These are phyloP conservation scores for Drosophila buzzatii DNA, from an alignment of 2,888 invertebrate genomes.

Conservation along the genomic window DNA sequence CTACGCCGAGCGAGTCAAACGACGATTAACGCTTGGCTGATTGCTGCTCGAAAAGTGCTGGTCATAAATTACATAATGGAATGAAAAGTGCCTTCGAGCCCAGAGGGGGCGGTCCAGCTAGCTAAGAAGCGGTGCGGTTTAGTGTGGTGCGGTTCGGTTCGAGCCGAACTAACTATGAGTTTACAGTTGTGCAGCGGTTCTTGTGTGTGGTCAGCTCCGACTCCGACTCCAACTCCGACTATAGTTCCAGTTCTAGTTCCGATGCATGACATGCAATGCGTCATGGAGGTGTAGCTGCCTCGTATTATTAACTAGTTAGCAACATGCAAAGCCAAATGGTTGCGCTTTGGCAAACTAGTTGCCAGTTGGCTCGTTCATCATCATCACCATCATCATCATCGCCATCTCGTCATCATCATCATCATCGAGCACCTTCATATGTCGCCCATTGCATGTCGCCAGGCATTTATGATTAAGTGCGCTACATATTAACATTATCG, in stretches of 20 bases:
- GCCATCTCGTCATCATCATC: conserved; percentile 8
- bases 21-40: conserved; percentile 81
- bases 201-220: conserved; percentile 45
- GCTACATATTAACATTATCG: conserved; percentile 75
- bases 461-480: conserved; percentile 81
- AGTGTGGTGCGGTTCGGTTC: conserved; percentile 20
- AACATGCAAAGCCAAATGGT: conserved; percentile 66
- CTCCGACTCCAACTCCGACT: background rate
- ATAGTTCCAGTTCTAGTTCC: conserved; percentile 2
- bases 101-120: conserved; percentile 23
- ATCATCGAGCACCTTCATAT: conserved; percentile 23
- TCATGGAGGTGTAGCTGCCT: conserved; percentile 59
- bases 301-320: conserved; percentile 78
- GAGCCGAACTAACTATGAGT: conserved; percentile 24
- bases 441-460: conserved; percentile 69
- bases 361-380: conserved; percentile 25
- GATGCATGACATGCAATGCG: conserved; percentile 68
- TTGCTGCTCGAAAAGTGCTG: conserved; percentile 75
- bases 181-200: conserved; percentile 32
- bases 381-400: conserved; percentile 4
- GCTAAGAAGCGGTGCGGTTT: conserved; percentile 21
- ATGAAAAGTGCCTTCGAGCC: conserved; percentile 65
- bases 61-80: conserved; percentile 77
- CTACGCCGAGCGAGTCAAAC: conserved; percentile 75
- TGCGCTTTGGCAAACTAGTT: conserved; percentile 55